These are phyloP conservation scores for Pempheris klunzingeri DNA, from an alignment of 2,797 vertebrate genomes.

Conservation along the genomic window DNA sequence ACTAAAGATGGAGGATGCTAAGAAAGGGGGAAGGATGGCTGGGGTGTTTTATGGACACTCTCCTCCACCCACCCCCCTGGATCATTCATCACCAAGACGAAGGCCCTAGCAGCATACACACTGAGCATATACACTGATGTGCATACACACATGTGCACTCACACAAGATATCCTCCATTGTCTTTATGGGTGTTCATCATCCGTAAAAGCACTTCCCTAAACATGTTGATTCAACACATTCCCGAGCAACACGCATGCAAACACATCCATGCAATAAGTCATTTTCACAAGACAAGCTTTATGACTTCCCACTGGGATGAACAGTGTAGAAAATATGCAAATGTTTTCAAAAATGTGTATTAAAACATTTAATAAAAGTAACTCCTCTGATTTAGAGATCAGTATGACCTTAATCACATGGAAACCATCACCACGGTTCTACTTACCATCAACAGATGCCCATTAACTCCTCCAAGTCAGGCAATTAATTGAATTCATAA, in stretches of 20 bases:
- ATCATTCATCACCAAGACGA: constrained; percentile 76
- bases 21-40: constrained; percentile 39
- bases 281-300: constrained; percentile 56
- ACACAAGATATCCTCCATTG: constrained; percentile 47
- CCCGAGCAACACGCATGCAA: constrained; percentile 47
- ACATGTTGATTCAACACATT: constrained; percentile 55
- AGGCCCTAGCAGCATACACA: constrained; percentile 49
- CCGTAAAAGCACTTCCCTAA: constrained; percentile 74
- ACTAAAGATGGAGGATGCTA: constrained; percentile 56
- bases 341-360: neutral
- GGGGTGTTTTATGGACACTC: constrained; percentile 74
- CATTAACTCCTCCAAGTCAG: constrained; percentile 22
- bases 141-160: constrained; percentile 45
- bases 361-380: constrained; percentile 2
- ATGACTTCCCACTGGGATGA: constrained; percentile 19
- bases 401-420: neutral
- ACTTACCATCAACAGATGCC: constrained; percentile 10
- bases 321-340: neutral
- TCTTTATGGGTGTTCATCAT: constrained; percentile 73
- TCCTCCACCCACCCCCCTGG: constrained; percentile 48
- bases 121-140: constrained; percentile 42
- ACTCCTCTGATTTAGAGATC: constrained; percentile 16
- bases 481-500: constrained; percentile 39
- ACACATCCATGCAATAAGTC: constrained; percentile 32
- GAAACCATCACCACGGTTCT: constrained; percentile 10